Evolutionary conservation across 2,888 invertebrate genomes (phyloP).

Genomic region (Frankliniella fusca): DNA sequence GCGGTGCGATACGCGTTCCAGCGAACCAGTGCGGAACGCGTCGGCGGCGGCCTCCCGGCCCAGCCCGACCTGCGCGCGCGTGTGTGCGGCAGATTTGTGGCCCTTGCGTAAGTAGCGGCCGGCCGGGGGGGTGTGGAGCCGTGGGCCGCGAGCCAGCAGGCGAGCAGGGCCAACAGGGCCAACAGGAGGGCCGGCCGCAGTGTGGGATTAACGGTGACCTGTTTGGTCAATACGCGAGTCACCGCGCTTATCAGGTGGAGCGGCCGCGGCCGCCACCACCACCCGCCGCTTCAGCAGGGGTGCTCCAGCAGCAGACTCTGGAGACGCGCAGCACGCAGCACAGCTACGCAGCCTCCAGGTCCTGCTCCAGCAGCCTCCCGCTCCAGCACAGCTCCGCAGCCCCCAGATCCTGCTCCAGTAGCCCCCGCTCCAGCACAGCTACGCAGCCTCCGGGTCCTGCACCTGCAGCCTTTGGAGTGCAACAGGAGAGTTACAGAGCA

Average conservation of each 20-base stretch:
- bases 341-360: too few relatives aligned
- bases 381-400: too few relatives aligned
- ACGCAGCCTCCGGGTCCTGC: too few relatives aligned
- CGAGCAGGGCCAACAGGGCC: background rate
- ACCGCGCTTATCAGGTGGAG: background rate
- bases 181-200: background rate
- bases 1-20: background rate
- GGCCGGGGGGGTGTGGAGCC: background rate
- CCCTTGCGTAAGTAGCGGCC: background rate
- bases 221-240: conserved; percentile 1
- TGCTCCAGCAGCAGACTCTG: too few relatives aligned
- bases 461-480: too few relatives aligned
- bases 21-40: background rate
- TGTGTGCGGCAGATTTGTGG: conserved; percentile 15
- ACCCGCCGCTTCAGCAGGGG: too few relatives aligned
- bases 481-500: too few relatives aligned
- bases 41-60: background rate
- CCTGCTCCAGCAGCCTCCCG: too few relatives aligned
- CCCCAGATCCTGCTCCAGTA: too few relatives aligned
- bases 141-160: background rate
- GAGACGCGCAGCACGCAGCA: too few relatives aligned
- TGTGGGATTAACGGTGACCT: background rate
- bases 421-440: too few relatives aligned
- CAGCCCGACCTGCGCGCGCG: background rate
- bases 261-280: too few relatives aligned